phyloP scores from a whole-genome alignment of 2,888 invertebrate species.

The Carabus problematicus region DNA sequence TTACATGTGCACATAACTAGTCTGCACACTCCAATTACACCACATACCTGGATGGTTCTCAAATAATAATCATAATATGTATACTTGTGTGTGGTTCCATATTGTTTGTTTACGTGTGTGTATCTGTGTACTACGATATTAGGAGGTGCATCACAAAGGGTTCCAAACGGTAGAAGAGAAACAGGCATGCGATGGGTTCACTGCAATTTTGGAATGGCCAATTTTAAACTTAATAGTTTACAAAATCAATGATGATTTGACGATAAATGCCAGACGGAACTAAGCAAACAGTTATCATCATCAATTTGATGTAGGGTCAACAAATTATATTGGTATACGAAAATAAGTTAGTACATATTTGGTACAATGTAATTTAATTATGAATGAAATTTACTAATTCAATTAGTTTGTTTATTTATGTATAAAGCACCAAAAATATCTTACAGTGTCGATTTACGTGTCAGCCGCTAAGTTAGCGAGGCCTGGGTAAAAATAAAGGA shows the following conservation, averaged over 20 bases:
- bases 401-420: too few relatives aligned
- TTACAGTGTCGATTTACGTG: slow-evolving; percentile 3
- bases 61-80: too few relatives aligned
- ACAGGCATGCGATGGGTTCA: slow-evolving; percentile 20
- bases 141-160: slow-evolving; percentile 19
- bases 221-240: slow-evolving; percentile 37
- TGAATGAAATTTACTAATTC: too few relatives aligned
- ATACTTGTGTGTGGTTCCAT: too few relatives aligned
- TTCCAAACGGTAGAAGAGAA: neutral
- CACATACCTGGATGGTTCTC: too few relatives aligned
- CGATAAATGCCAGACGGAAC: neutral
- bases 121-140: too few relatives aligned
- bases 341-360: too few relatives aligned
- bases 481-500: slow-evolving; percentile 9
- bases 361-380: too few relatives aligned
- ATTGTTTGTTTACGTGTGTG: neutral
- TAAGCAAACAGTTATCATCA: too few relatives aligned
- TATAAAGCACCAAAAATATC: neutral
- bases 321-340: too few relatives aligned
- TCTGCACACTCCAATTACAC: too few relatives aligned
- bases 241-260: slow-evolving; percentile 24
- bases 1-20: neutral
- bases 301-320: too few relatives aligned
- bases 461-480: neutral
- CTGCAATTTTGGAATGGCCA: slow-evolving; percentile 33